Base-by-base conservation (phyloP, 1,140 invertebrate species). In the Orchestia grillus region DNA sequence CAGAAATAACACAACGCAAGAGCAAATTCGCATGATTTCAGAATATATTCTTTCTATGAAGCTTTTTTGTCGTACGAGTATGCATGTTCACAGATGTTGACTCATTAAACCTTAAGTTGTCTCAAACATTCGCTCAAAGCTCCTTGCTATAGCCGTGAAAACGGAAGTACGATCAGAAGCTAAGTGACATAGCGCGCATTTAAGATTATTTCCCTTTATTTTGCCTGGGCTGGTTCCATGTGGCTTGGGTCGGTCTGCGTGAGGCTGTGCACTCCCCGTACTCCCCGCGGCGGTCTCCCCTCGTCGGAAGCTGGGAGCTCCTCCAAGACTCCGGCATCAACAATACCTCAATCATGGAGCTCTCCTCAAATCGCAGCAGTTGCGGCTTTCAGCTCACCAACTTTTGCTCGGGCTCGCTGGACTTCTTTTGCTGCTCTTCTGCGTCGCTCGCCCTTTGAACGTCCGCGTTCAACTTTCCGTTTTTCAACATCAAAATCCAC, bases 331-430 rank as follows among this genome's bases (percentile, higher is more conserved):
- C 88, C 62, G 62, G 11, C 88, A 91, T 91, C 92, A 94, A 94
- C 92, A 94, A 94, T 94, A 94, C 92, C 92, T 94, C 92, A 94
- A 94, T 94, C 92, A 94, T 94, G 43, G 43, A 44, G 92, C 92
- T 47, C 92, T 94, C 92, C 92, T 94, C 92, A 94, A 94, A 94
- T 94, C 92, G 92, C 43, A 44, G 92, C 92, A 94, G 92, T 94
- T 94, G 92, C 92, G 92, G 92, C 92, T 94, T 94, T 94, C 92
- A 94, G 44, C 92, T 94, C 92, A 40, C 36, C 92, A 94, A 94
- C 92, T 94, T 94, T 94, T 94, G 92, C 43, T 94, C 44, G 11
- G 44, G 43, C 47, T 44, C 92, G 92, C 92, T 40, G 92, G 92
- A 94, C 92, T 94, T 94, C 92, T 94, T 94, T 94, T 90, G 43